Evolutionary conservation across 2,113 vertebrate species (phyloP).

Genomic region (Heterocephalus glaber): DNA sequence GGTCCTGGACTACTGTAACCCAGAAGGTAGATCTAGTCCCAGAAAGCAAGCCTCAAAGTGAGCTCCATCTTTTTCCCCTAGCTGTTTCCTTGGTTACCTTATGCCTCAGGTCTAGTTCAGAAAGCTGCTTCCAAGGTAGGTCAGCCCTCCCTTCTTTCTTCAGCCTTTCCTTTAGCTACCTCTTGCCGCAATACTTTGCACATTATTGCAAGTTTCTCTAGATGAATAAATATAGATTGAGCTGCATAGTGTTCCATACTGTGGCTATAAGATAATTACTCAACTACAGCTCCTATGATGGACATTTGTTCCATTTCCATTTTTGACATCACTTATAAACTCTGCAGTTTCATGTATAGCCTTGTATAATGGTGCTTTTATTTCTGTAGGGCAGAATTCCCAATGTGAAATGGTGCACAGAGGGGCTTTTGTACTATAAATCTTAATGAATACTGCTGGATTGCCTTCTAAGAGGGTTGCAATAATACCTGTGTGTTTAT

Average conservation of each 20-base stretch:
- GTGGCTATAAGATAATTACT: neutral
- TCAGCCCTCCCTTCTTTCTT: neutral
- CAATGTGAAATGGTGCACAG: neutral
- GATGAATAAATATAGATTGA: neutral
- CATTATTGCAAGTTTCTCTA: conserved; percentile 10
- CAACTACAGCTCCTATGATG: neutral
- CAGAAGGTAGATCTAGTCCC: neutral
- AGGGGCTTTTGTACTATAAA: neutral
- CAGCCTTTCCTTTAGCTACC: neutral
- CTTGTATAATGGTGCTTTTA: neutral
- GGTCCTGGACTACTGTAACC: neutral
- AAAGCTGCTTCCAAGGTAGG: neutral
- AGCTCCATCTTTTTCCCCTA: neutral
- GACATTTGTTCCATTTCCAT: neutral
- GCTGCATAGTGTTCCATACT: neutral
- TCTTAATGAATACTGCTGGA: conserved; percentile 11
- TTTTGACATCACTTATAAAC: conserved; percentile 16
- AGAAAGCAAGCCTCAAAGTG: neutral
- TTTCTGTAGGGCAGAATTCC: neutral
- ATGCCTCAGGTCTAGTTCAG: neutral
- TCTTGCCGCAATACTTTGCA: neutral
- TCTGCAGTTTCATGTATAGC: neutral
- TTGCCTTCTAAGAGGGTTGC: neutral
- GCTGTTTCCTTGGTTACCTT: neutral
- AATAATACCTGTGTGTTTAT: neutral